Conservation (phyloP, 2,888 invertebrate genomes). For the Anaspis maculata region DNA sequence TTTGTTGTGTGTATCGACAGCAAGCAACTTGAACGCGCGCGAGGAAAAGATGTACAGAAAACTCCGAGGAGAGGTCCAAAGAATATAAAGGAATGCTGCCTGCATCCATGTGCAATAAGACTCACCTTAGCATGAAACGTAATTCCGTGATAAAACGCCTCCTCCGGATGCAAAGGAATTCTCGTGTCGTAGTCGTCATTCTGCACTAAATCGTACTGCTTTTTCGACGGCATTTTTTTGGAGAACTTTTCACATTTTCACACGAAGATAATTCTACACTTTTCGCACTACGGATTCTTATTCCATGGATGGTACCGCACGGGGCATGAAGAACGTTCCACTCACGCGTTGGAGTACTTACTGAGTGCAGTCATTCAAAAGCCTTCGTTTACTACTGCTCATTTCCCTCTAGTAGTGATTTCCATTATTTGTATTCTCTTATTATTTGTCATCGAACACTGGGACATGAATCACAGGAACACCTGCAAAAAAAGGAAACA, state of each 20-base stretch:
- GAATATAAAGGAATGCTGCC: too few relatives aligned
- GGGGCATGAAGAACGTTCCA: slow-evolving; percentile 5
- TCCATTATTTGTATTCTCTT: slow-evolving; percentile 17
- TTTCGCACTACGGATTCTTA: too few relatives aligned
- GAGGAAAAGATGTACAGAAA: too few relatives aligned
- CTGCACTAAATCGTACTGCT: slow-evolving; percentile 89
- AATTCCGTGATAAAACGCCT: slow-evolving; percentile 95
- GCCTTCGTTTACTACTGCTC: not conserved
- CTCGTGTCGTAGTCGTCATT: slow-evolving; percentile 94
- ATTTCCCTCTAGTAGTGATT: slow-evolving; percentile 2
- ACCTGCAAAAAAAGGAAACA: too few relatives aligned
- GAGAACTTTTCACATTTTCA: slow-evolving; percentile 10
- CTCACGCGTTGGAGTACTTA: slow-evolving; percentile 2
- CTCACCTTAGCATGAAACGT: slow-evolving; percentile 96
- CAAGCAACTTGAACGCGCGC: too few relatives aligned
- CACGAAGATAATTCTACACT: slow-evolving; percentile 12
- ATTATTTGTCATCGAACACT: slow-evolving; percentile 16
- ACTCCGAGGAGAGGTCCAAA: too few relatives aligned
- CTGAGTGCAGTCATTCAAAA: slow-evolving; percentile 6
- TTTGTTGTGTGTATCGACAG: too few relatives aligned
- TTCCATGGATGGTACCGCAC: not conserved
- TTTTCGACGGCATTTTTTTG: slow-evolving; percentile 69
- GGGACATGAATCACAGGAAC: slow-evolving; percentile 17
- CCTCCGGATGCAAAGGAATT: slow-evolving; percentile 94
- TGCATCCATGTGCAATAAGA: too few relatives aligned